Evolutionary conservation across 2,888 invertebrate species (phyloP), one percentile per base, ranked within the genome.

Genomic region (Iselma pallidipennis): DNA sequence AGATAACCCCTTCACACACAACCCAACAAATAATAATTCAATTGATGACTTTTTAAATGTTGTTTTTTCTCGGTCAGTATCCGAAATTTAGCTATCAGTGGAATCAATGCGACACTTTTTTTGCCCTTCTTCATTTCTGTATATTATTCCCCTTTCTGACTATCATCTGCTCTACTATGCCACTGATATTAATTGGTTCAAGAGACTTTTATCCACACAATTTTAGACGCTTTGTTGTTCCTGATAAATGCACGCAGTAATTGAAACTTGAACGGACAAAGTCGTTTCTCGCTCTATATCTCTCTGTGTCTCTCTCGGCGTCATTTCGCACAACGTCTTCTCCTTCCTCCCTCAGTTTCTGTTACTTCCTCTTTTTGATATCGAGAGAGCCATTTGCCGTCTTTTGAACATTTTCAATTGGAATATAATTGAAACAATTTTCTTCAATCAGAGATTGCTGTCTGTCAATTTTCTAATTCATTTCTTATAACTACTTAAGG

Each of bases 11-110:
- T 61, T 61, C 66, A 66, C n/a, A n/a, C 64, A 66, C 64, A 68
- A 68, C 67, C 68, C 69, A 63, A 66, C 66, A 63, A 66, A 66
- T 70, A 70, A 69, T 71, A 70, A 70, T 69, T 71, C 70, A 71
- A 69, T 68, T 67, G 69, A 37, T 7, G n/a, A 66, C 68, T 72
- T 70, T 71, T 68, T 71, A 70, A 72, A 69, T 70, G 70, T 66
- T 68, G 64, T 66, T 62, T 53, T 57, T 63, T 59, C 65, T 52
- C 55, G 59, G 52, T 29, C 29, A 19, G 59, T 55, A 45, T 59
- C 54, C 53, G 59, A 14, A n/a, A n/a, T 37, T 16, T 37, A 52
- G 51, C 42, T 50, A 50, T 51, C 55, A 45, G 29, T 29, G 53
- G 14, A 37, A 37, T 37, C 16, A 16, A 37, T 7, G 37, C 16